Evolutionary conservation across 2,888 invertebrate species (phyloP).

Genomic region (Arrhopalites spinosus): DNA sequence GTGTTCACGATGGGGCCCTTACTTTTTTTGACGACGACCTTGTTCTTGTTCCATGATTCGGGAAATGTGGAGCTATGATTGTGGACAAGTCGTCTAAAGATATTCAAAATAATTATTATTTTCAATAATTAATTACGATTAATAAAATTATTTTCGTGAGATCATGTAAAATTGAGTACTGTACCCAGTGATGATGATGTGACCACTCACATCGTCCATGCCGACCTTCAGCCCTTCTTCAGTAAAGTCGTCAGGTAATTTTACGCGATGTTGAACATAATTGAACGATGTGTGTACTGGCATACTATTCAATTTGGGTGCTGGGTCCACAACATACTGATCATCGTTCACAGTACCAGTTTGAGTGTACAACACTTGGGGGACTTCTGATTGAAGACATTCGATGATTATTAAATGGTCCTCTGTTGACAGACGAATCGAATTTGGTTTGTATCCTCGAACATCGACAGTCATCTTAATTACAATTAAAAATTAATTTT

Average conservation of each 20-base stretch:
- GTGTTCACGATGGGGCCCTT: neutral
- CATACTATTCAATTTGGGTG: slow-evolving; percentile 11
- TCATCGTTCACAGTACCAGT: slow-evolving; percentile 26
- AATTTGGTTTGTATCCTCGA: slow-evolving; percentile 25
- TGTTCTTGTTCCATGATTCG: slow-evolving; percentile 29
- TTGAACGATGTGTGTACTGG: slow-evolving; percentile 31
- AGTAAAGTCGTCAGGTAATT: slow-evolving; percentile 30
- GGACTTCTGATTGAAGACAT: slow-evolving; percentile 27
- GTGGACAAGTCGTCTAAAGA: slow-evolving; percentile 16
- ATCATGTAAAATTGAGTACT: no score
- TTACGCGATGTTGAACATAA: slow-evolving; percentile 31
- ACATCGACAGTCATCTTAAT: slow-evolving; percentile 35
- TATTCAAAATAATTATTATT: no score
- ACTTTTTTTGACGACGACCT: slow-evolving; percentile 9
- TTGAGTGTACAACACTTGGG: slow-evolving; percentile 30
- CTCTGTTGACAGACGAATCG: slow-evolving; percentile 18
- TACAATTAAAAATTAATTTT: neutral
- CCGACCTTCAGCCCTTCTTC: slow-evolving; percentile 31
- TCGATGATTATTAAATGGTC: slow-evolving; percentile 25
- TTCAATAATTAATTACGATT: no score
- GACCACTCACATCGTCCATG: slow-evolving; percentile 28
- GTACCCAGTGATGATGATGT: slow-evolving; percentile 35
- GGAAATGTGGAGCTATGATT: slow-evolving; percentile 4
- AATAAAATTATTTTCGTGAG: no score
- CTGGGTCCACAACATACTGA: slow-evolving; percentile 20